Percentiles rank a stretch among this genome's conserved stretches.
Evolutionary conservation across 2,113 vertebrate genomes (phyloP).

Genomic region (Centrocercus urophasianus): DNA sequence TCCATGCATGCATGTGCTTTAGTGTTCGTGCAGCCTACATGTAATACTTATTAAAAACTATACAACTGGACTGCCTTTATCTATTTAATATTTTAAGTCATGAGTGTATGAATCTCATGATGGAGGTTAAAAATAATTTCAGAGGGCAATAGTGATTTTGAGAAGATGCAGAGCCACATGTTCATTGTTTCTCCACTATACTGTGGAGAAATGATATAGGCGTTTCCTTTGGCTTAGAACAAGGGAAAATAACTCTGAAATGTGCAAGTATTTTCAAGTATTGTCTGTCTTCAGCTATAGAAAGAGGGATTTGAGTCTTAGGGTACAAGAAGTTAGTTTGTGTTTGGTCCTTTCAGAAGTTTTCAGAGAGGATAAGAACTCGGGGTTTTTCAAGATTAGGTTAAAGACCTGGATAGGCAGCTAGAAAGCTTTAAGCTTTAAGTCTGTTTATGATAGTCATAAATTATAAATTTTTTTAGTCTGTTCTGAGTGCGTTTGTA

Average conservation of each 20-base stretch:
- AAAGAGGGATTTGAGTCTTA: not conserved
- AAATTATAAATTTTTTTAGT: accelerated
- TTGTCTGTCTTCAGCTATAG: not conserved
- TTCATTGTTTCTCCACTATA: not conserved
- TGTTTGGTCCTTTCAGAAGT: not conserved
- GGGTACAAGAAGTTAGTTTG: accelerated
- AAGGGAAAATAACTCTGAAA: not conserved
- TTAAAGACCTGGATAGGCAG: not conserved
- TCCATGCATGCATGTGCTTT: accelerated
- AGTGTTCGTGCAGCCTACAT: accelerated
- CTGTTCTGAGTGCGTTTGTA: not conserved
- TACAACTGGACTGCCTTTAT: not conserved
- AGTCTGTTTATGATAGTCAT: not conserved
- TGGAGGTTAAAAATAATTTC: not conserved
- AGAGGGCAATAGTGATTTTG: not conserved
- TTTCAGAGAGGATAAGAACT: not conserved
- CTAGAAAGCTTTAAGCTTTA: not conserved
- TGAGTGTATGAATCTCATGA: not conserved
- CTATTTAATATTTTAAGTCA: not conserved
- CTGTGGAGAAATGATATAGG: not conserved
- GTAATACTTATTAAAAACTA: not conserved
- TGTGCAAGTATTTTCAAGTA: not conserved
- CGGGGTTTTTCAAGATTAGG: not conserved
- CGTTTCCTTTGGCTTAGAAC: not conserved
- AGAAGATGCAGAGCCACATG: not conserved